Base-by-base conservation (phyloP, 2,797 vertebrate species). In the Oryzias sinensis region DNA sequence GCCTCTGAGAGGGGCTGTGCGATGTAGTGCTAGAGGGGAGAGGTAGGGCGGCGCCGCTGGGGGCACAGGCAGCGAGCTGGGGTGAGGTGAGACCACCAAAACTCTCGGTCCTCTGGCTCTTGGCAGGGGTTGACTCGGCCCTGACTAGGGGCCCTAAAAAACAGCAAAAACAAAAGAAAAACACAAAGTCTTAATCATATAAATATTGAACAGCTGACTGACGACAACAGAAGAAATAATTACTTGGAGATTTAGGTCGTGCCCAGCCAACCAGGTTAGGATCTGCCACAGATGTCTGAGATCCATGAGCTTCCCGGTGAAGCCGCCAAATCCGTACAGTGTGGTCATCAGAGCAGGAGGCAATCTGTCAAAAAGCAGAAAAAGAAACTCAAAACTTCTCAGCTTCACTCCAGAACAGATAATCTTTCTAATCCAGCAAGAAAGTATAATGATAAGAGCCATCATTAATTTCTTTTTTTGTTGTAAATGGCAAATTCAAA, bases 301-400 rank as follows among this genome's bases (percentile, higher is more conserved):
- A 85, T 25, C 80, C 86, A 14, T 91, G 89, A 6, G 62, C 57
- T 72, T 33, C 54, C 64, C 80, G 85, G 18, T 67, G 89, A 69
- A 99, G 85, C 33, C 94, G 92, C 97, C 97, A 99, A 74, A 99
- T 89, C 70, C 93, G 93, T 29, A 98, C 74, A 3, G 94, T 96
- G 85, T 98, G 96, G 81, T 99, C 97, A 85, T 99, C 97, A 5
- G 97, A 99, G 72, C 96, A 99, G 0, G 97, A 96, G 67, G 93
- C 95, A 79, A 99, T 96, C 97, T 99, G 80, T 68, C 50, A 74
- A 74, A 61, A 33, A 77, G 49, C 47, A 54, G 22, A 0, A 70
- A 77, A 17, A 70, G 33, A 49, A 24, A 52, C 49, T 56, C 46
- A 57, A 65, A 71, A 53, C 40, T 22, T 25, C 59, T 57, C 47